Percentiles rank a stretch among this genome's conserved stretches.
These are phyloP conservation scores for Octomys mimax DNA, from an alignment of 2,797 vertebrate species.

Conservation along the genomic window DNA sequence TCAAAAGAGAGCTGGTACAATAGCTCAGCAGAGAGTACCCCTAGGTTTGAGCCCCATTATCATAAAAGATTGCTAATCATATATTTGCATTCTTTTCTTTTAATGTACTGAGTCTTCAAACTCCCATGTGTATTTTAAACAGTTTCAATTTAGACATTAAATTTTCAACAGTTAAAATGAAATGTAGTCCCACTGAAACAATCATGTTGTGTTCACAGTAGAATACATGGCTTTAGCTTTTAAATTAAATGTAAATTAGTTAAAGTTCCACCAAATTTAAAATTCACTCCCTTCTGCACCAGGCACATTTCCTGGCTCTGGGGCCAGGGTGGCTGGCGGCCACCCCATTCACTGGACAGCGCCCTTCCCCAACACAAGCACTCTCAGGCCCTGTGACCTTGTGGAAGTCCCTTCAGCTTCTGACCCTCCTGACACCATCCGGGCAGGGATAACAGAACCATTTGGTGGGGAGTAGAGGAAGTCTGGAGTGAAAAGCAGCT, in stretches of 20 bases:
- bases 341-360: accelerated
- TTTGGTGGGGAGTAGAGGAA: not conserved
- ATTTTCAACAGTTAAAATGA: constrained; percentile 35
- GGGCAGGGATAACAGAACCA: not conserved
- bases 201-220: constrained; percentile 19
- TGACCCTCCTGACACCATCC: not conserved
- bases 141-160: constrained; percentile 40
- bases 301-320: not conserved
- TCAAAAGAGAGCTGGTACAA: not conserved
- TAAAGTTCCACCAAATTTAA: not conserved
- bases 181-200: constrained; percentile 8
- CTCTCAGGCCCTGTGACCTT: accelerated
- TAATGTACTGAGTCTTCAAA: not conserved
- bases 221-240: not conserved
- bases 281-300: not conserved
- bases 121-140: not conserved
- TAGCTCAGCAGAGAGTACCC: not conserved
- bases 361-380: accelerated
- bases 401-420: not conserved
- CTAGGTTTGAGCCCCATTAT: not conserved
- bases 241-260: constrained; percentile 9
- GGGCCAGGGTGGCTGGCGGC: accelerated
- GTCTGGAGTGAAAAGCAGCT: not conserved
- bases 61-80: not conserved
- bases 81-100: not conserved